phyloP scores from a whole-genome alignment of 1,140 invertebrate genomes.

The Eupeodes corollae region DNA sequence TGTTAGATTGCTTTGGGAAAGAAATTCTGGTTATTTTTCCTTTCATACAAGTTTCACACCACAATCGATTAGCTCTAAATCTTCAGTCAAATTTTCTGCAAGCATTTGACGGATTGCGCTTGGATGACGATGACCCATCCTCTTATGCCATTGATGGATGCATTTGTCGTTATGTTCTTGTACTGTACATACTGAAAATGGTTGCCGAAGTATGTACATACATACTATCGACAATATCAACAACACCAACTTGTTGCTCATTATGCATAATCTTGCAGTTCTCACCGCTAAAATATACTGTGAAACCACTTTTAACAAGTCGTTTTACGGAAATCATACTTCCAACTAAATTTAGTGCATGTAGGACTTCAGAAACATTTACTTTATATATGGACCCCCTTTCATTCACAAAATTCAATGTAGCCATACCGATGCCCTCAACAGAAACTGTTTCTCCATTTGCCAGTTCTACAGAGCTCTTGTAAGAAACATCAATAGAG shows the following conservation, averaged over 20 bases:
- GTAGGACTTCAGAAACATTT: background rate
- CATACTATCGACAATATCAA: too few species aligned
- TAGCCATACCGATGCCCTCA: background rate
- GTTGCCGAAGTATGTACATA: too few species aligned
- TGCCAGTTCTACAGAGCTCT: background rate
- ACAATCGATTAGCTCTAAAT: constrained; percentile 24
- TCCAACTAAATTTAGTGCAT: constrained; percentile 1
- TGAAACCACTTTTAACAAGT: too few species aligned
- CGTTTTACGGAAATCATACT: background rate
- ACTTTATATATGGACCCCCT: background rate
- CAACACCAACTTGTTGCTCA: too few species aligned
- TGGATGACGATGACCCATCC: constrained; percentile 5
- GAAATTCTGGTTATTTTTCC: constrained; percentile 32
- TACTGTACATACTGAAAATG: too few species aligned
- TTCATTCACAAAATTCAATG: background rate
- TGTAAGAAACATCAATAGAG: background rate
- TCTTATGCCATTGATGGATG: constrained; percentile 2
- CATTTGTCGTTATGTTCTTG: constrained; percentile 1
- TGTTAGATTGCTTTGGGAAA: constrained; percentile 45
- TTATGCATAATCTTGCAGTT: too few species aligned
- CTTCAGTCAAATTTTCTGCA: constrained; percentile 22
- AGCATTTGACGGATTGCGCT: background rate
- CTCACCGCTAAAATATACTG: too few species aligned
- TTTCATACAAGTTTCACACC: constrained; percentile 13
- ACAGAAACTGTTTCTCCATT: constrained; percentile 1